Evolutionary conservation across 2,797 vertebrate genomes (phyloP), one percentile per base, ranked within the genome.

Genomic region (Scolopax rusticola): DNA sequence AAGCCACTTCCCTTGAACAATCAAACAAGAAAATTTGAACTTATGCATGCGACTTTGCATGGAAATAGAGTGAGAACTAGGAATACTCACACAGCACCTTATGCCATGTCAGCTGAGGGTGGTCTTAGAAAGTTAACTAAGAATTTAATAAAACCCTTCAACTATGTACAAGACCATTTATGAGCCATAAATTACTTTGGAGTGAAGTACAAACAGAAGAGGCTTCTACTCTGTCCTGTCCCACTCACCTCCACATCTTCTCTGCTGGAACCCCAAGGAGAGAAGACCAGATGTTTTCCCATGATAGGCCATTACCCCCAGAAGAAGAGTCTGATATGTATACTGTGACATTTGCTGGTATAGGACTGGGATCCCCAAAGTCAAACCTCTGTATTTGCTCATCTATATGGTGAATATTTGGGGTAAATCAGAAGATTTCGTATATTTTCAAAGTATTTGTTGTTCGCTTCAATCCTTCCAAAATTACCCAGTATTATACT

Each of bases 111-210:
- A 82, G 65, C 57, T 78, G 69, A 74, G 17, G 8, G 15, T 17
- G 14, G 27, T 27, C 1, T 2, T 32, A 21, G 43, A 30, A 92
- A 80, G 12, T 32, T 40, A 81, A 21, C n/a, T 50, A 50, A 30
- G 61, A 61, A 68, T 43, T 75, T 20, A 75, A n/a, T 13, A 68
- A 63, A 73, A 11, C 5, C 15, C 12, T 63, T 12, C 64, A 77
- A 25, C 45, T 61, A 36, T 0, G 0, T 33, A 63, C 63, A 65
- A 12, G 32, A 18, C 36, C 0, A 0, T 3, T 78, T 33, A 28
- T n/a, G 28, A 82, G 19, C 18, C 11, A 48, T 12, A 18, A 79
- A 54, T 45, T 3, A 54, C 27, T 41, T 40, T 25, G 32, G 28
- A 28, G 23, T 9, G 14, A 79, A 69, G 67, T 43, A 23, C 32